phyloP scores from a whole-genome alignment of 2,888 invertebrate species.

The Pyrrhia umbra region DNA sequence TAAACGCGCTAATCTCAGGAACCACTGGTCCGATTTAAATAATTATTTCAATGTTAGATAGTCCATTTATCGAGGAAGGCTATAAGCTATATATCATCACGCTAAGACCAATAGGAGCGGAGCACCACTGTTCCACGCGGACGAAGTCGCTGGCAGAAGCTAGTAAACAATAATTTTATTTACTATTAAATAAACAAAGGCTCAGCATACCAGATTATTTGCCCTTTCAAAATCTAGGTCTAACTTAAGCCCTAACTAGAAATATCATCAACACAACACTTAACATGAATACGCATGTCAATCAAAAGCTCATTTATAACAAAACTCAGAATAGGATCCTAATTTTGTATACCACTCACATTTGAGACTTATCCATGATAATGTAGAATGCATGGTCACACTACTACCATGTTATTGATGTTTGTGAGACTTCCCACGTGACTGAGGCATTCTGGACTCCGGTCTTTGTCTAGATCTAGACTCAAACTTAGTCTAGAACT shows the following conservation, averaged over 20 bases:
- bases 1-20: too few species aligned
- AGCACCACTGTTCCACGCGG: too few species aligned
- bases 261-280: slow-evolving; percentile 19
- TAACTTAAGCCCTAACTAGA: slow-evolving; percentile 2
- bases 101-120: too few species aligned
- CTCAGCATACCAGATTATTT: background rate
- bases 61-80: too few species aligned
- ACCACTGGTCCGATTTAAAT: too few species aligned
- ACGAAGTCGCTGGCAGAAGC: too few species aligned
- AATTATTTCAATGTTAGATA: too few species aligned
- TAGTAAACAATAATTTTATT: too few species aligned
- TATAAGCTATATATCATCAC: too few species aligned
- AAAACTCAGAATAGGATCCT: slow-evolving; percentile 20
- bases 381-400: slow-evolving; percentile 21
- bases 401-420: slow-evolving; percentile 44
- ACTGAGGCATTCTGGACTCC: slow-evolving; percentile 41
- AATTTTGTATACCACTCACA: slow-evolving; percentile 13
- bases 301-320: slow-evolving; percentile 29
- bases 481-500: slow-evolving; percentile 6
- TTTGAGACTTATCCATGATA: slow-evolving; percentile 15
- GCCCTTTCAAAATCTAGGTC: background rate
- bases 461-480: slow-evolving; percentile 35
- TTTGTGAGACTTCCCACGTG: slow-evolving; percentile 47
- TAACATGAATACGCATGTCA: slow-evolving; percentile 6
- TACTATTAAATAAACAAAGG: too few species aligned